Evolutionary conservation across 2,797 vertebrate species (phyloP).

Genomic region (Trachurus trachurus): DNA sequence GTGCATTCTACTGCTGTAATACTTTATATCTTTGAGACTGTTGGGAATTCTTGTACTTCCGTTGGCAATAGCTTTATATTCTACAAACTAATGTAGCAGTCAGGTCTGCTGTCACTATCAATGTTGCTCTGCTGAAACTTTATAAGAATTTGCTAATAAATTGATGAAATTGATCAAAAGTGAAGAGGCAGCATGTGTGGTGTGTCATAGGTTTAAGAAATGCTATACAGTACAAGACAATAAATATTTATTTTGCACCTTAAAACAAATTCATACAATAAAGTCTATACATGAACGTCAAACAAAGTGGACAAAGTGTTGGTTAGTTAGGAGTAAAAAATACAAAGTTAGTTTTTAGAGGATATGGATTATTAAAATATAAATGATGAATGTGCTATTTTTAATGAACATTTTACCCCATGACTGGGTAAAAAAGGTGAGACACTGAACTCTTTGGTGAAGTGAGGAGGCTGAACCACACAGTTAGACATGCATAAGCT

Average conservation of each 20-base stretch:
- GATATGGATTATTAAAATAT: background rate
- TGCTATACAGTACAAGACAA: conserved; percentile 26
- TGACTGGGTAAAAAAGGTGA: conserved; percentile 2
- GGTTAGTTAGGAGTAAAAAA: conserved; percentile 1
- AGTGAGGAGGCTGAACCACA: conserved; percentile 11
- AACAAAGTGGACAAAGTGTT: conserved; percentile 6
- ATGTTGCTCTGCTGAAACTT: conserved; percentile 27
- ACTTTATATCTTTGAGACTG: background rate
- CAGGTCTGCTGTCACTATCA: background rate
- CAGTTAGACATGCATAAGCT: conserved; percentile 6
- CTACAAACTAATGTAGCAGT: conserved; percentile 3
- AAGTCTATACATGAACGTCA: conserved; percentile 63
- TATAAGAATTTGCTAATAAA: conserved; percentile 39
- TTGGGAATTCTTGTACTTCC: background rate
- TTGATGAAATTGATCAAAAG: conserved; percentile 28
- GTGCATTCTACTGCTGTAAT: conserved; percentile 9
- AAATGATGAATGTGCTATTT: background rate
- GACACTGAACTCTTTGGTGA: background rate
- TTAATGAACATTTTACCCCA: background rate
- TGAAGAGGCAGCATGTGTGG: background rate
- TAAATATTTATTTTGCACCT: conserved; percentile 76
- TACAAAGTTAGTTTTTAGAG: background rate
- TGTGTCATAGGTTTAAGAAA: background rate
- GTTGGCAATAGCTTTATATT: background rate
- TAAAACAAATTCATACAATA: conserved; percentile 52